A percentile compares a stretch with the other conserved stretches of the same genome.
phyloP scores from a whole-genome alignment of 2,888 invertebrate species.

The Nudaria mundana region DNA sequence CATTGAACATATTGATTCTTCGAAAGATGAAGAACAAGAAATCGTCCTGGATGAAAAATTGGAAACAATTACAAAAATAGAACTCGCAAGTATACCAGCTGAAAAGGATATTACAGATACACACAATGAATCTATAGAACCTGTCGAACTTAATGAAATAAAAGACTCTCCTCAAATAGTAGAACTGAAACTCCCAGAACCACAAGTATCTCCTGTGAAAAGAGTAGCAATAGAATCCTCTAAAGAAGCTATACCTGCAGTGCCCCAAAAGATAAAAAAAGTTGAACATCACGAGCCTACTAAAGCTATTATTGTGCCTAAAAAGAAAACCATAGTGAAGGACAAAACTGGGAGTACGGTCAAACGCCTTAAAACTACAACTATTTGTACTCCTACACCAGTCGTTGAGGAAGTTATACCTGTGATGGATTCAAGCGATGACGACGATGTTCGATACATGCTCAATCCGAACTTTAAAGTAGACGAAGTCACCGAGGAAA shows the following conservation, averaged over 20 bases:
- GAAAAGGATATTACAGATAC: neutral
- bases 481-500: constrained; percentile 46
- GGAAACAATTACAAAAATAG: constrained; percentile 23
- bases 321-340: constrained; percentile 50
- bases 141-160: constrained; percentile 9
- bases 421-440: constrained; percentile 53
- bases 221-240: constrained; percentile 21
- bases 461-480: constrained; percentile 62
- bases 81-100: constrained; percentile 12
- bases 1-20: constrained; percentile 18
- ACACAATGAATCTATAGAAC: constrained; percentile 12
- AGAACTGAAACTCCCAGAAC: constrained; percentile 17
- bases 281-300: constrained; percentile 31
- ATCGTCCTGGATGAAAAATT: constrained; percentile 17
- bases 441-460: constrained; percentile 72
- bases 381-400: constrained; percentile 25
- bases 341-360: constrained; percentile 44
- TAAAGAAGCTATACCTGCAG: constrained; percentile 21
- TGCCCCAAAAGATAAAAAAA: constrained; percentile 38
- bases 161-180: constrained; percentile 13
- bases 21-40: constrained; percentile 25
- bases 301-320: constrained; percentile 38
- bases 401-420: constrained; percentile 31
- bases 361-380: constrained; percentile 47
- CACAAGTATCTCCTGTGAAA: constrained; percentile 22